Evolutionary conservation across 2,113 vertebrate genomes (phyloP), one percentile per base, ranked within the genome.

Genomic region (Pollimyrus isidori): DNA sequence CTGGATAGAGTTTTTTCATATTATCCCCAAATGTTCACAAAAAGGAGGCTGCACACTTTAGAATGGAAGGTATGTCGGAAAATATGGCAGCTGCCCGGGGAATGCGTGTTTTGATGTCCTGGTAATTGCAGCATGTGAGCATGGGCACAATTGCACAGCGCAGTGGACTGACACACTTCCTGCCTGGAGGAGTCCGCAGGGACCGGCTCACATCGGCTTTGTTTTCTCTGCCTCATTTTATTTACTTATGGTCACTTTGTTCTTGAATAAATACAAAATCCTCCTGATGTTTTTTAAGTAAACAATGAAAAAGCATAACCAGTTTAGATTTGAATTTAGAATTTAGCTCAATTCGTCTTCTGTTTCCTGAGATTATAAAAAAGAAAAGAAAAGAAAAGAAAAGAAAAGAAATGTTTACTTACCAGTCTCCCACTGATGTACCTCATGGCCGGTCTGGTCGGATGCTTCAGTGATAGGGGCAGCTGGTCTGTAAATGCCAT

Each of bases 51-150:
- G 87, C 35, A 4, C 21, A 3, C 89, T 94, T 95, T 92, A 92
- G 92, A 92, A 91, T 93, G 86, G 95, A 94, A 95, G 94, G 94
- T 94, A 92, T 92, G 94, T 42, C 45, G 50, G 89, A 90, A 87
- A 90, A 80, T 86, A 90, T 82, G 69, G 69, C 62, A 87, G 85
- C n/a, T 1, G 86, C 53, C 84, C 1, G 58, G 86, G 86, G 89
- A 80, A 45, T 19, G 69, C 52, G 65, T n/a, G 62, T 82, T 89
- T 87, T 87, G 86, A 87, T 90, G 86, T 90, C 89, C 65, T 58
- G 49, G 87, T 90, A 90, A 90, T 90, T 87, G 87, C 84, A 9
- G 86, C 73, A 56, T 87, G 83, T 89, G 53, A 89, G 5, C 46
- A 73, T 87, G 58, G 35, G 46, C 23, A 50, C 86, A 17, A 53